phyloP scores from a whole-genome alignment of 2,797 vertebrate genomes.

The Esox masquinongy region DNA sequence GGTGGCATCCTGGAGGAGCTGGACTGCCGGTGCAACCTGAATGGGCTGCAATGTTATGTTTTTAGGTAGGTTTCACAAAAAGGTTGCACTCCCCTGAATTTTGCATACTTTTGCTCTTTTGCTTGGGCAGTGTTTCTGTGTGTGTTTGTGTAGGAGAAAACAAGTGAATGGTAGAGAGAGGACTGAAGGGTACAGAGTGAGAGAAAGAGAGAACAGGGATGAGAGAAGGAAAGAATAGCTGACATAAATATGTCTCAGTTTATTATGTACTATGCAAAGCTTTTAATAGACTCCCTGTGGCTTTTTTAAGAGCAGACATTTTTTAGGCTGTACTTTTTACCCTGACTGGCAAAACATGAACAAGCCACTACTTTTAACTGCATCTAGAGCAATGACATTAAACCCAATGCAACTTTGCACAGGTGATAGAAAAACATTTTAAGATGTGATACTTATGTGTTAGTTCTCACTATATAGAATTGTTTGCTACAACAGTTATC shows the following conservation, averaged over 20 bases:
- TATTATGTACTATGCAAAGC: slow-evolving; percentile 62
- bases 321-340: slow-evolving; percentile 7
- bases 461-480: too few relatives aligned
- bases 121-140: background rate
- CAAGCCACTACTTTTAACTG: slow-evolving; percentile 44
- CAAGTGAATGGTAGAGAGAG: too few relatives aligned
- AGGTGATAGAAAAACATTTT: slow-evolving; percentile 17
- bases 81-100: too few relatives aligned
- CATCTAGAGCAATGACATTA: slow-evolving; percentile 41
- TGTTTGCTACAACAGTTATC: too few relatives aligned
- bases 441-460: too few relatives aligned
- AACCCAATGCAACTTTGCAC: slow-evolving; percentile 26
- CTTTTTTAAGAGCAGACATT: background rate
- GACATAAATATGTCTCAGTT: slow-evolving; percentile 37
- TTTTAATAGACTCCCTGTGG: slow-evolving; percentile 64
- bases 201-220: background rate
- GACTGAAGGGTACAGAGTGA: background rate
- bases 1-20: too few relatives aligned
- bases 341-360: slow-evolving; percentile 47
- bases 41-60: too few relatives aligned
- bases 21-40: too few relatives aligned
- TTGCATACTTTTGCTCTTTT: too few relatives aligned
- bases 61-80: too few relatives aligned
- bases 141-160: background rate
- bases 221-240: slow-evolving; percentile 15